phyloP scores from a whole-genome alignment of 2,797 vertebrate genomes.

The Tolypeutes matacus region DNA sequence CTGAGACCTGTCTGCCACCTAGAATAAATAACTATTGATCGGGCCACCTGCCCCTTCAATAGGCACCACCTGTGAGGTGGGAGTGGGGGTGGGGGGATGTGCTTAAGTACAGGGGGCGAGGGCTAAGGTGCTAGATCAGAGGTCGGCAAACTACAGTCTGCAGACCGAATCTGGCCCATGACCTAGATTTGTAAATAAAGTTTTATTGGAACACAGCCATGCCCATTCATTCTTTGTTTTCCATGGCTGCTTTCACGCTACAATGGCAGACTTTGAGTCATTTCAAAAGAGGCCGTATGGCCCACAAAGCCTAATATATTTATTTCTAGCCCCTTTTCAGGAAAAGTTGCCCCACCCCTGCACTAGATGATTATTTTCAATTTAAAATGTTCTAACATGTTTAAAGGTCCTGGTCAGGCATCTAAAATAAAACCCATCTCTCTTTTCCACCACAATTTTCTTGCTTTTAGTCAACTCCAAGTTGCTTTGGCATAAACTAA shows the following conservation, averaged over 20 bases:
- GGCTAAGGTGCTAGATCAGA: neutral
- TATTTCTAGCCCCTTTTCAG: conserved; percentile 18
- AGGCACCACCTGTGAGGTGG: neutral
- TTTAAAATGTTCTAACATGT: conserved; percentile 26
- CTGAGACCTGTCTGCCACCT: neutral
- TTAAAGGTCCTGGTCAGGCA: conserved; percentile 21
- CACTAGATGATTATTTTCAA: conserved; percentile 4
- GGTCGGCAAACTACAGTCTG: neutral
- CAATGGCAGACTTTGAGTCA: neutral
- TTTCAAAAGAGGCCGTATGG: conserved; percentile 29
- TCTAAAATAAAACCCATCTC: neutral
- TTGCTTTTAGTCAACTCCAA: neutral
- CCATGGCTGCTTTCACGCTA: neutral
- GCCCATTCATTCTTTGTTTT: conserved; percentile 32
- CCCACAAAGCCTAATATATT: conserved; percentile 11
- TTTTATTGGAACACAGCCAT: conserved; percentile 56
- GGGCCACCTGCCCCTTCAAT: neutral
- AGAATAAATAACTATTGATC: neutral
- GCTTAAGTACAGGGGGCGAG: neutral
- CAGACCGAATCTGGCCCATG: neutral
- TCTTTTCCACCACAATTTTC: conserved; percentile 3
- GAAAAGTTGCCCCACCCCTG: neutral
- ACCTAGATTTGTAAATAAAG: conserved; percentile 66
- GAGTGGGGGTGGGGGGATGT: neutral
- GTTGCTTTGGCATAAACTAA: conserved; percentile 4